These are phyloP conservation scores for Lepidochitona cinerea DNA, from an alignment of 2,888 invertebrate genomes.

Conservation along the genomic window DNA sequence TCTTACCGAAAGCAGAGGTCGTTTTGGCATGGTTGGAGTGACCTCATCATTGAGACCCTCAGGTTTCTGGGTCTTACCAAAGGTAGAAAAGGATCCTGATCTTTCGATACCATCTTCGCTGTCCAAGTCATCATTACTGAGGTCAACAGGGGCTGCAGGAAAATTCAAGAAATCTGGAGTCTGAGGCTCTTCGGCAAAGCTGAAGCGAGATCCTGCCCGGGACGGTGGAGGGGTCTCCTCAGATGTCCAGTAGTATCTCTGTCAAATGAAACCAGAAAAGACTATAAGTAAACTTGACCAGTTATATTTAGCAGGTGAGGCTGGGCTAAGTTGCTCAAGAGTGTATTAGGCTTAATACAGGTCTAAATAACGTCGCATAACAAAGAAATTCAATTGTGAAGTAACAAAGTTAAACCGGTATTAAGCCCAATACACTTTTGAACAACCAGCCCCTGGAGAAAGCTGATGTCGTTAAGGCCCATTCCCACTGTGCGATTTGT, in stretches of 20 bases:
- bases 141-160: slow-evolving; percentile 23
- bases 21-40: background rate
- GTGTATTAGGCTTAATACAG: too few relatives aligned
- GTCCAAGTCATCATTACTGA: slow-evolving; percentile 21
- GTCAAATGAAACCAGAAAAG: slow-evolving; percentile 10
- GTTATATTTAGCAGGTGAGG: too few relatives aligned
- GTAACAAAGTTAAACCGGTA: too few relatives aligned
- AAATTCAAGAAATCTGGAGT: slow-evolving; percentile 18
- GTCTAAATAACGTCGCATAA: too few relatives aligned
- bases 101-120: slow-evolving; percentile 21
- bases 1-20: background rate
- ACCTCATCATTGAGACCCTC: background rate
- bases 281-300: too few relatives aligned
- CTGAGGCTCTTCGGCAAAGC: slow-evolving; percentile 20
- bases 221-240: slow-evolving; percentile 38
- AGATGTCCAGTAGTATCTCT: slow-evolving; percentile 42
- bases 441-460: too few relatives aligned
- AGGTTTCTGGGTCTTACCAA: slow-evolving; percentile 49
- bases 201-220: slow-evolving; percentile 25
- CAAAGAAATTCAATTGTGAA: too few relatives aligned
- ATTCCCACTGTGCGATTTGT: too few relatives aligned
- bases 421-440: too few relatives aligned
- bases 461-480: too few relatives aligned
- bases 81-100: slow-evolving; percentile 53
- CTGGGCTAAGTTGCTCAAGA: too few relatives aligned